Evolutionary conservation across 2,113 vertebrate species (phyloP).

Genomic region (Ranitomeya imitator): DNA sequence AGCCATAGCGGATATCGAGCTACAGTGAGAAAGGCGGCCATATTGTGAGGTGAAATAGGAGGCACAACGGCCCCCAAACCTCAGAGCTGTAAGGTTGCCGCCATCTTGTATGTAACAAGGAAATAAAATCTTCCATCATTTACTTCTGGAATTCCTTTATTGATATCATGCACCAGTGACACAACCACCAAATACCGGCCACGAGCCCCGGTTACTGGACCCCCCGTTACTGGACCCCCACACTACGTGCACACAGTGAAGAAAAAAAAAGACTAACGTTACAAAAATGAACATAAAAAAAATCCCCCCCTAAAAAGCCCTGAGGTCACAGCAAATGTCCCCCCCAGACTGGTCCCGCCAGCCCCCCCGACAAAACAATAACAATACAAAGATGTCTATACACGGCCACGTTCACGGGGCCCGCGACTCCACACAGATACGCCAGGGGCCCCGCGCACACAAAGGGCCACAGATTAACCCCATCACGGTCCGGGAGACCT

Average conservation of each 20-base stretch:
- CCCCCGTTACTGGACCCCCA: neutral
- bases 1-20: no score
- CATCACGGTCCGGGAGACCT: neutral
- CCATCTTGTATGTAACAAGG: neutral
- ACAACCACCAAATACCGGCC: slow-evolving; percentile 20
- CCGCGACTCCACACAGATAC: neutral
- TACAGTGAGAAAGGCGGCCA: neutral
- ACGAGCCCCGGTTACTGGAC: neutral
- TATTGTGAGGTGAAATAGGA: neutral
- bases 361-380: slow-evolving; percentile 57
- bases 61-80: neutral
- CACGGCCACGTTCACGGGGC: slow-evolving; percentile 28
- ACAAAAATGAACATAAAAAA: slow-evolving; percentile 27
- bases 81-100: neutral
- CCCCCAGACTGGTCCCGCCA: slow-evolving; percentile 65
- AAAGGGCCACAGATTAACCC: neutral
- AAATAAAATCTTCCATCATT: neutral
- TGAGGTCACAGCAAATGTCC: slow-evolving; percentile 29
- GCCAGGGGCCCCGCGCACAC: neutral
- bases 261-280: neutral
- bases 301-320: slow-evolving; percentile 32
- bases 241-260: slow-evolving; percentile 42
- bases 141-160: neutral
- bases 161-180: slow-evolving; percentile 46
- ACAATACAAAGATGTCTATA: slow-evolving; percentile 37